Evolutionary conservation across 2,113 vertebrate genomes (phyloP).

Genomic region (Oenanthe oenanthe): DNA sequence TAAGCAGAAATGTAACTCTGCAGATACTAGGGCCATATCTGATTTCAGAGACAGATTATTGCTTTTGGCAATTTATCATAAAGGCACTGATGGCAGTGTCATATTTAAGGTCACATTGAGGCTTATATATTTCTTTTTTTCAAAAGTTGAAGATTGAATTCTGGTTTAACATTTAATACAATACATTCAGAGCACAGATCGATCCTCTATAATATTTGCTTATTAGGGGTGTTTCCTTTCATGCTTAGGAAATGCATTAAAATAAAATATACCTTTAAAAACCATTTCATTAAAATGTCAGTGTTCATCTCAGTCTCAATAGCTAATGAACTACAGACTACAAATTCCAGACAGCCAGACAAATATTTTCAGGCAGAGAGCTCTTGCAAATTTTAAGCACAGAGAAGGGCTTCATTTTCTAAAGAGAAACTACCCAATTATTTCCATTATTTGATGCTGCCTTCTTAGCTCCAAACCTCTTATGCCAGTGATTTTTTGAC

Average conservation of each 20-base stretch:
- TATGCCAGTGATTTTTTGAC: neutral
- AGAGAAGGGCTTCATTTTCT: neutral
- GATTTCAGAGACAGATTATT: slow-evolving; percentile 2
- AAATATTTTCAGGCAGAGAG: slow-evolving; percentile 15
- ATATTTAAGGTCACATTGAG: neutral
- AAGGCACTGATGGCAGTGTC: neutral
- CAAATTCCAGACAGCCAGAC: neutral
- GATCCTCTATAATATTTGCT: neutral
- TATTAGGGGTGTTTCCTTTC: neutral
- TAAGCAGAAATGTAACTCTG: slow-evolving; percentile 8
- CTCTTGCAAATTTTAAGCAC: neutral
- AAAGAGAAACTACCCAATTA: slow-evolving; percentile 16
- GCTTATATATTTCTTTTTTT: neutral
- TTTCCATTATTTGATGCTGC: slow-evolving; percentile 24
- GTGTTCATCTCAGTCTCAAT: neutral
- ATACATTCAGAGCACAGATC: neutral
- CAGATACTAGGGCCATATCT: neutral
- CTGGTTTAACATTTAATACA: neutral
- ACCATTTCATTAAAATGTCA: neutral
- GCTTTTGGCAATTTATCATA: slow-evolving; percentile 11
- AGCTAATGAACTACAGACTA: neutral
- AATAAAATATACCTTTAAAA: slow-evolving; percentile 10
- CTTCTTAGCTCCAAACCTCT: neutral
- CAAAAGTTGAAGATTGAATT: neutral
- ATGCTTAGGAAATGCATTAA: neutral